Percentiles rank a stretch among this genome's conserved stretches.
phyloP scores from a whole-genome alignment of 2,888 invertebrate genomes.

The Spialia ferax region DNA sequence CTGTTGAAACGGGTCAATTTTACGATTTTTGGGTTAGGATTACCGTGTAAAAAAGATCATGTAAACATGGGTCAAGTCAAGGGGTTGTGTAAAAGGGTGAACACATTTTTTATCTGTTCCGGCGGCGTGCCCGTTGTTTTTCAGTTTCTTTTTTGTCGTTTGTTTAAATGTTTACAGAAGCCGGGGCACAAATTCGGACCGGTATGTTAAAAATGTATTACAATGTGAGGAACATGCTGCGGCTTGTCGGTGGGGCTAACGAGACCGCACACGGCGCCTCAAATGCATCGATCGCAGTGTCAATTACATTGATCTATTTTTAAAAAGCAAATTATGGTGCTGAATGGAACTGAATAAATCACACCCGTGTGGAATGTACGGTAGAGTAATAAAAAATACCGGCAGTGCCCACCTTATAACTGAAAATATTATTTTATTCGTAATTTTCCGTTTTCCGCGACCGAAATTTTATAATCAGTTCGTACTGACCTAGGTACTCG shows the following conservation, averaged over 20 bases:
- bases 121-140: constrained; percentile 45
- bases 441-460: no score
- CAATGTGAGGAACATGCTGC: constrained; percentile 40
- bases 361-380: no score
- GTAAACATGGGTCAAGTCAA: constrained; percentile 53
- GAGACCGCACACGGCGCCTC: constrained; percentile 65
- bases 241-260: constrained; percentile 37
- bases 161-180: constrained; percentile 50
- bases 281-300: constrained; percentile 66
- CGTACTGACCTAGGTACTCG: no score
- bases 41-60: constrained; percentile 49
- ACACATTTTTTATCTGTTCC: constrained; percentile 51
- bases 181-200: constrained; percentile 34
- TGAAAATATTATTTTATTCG: no score
- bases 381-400: no score
- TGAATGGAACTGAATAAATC: constrained; percentile 45
- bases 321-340: constrained; percentile 51
- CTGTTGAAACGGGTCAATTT: constrained; percentile 20
- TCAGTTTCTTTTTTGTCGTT: constrained; percentile 50
- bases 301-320: constrained; percentile 70
- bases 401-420: no score
- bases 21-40: constrained; percentile 24
- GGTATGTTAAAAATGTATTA: constrained; percentile 40
- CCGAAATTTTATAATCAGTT: no score
- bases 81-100: constrained; percentile 59